Evolutionary conservation across 2,113 vertebrate genomes (phyloP).

Genomic region (Centrocercus urophasianus): DNA sequence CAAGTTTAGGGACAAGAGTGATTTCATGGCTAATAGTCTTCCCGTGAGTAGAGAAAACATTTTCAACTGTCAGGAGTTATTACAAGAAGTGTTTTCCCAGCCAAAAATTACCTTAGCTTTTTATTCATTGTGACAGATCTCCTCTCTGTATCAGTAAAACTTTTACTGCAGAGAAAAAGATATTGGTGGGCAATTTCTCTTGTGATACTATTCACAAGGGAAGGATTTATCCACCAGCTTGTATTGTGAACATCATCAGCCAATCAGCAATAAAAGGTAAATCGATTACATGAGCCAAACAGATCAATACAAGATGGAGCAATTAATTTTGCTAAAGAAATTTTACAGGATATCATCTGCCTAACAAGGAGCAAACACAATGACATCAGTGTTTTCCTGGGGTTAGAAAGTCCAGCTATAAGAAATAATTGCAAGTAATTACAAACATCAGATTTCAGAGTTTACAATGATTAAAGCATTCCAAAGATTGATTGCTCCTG

Average conservation of each 20-base stretch:
- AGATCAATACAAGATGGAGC: constrained; percentile 44
- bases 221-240: constrained; percentile 2
- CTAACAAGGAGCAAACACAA: constrained; percentile 36
- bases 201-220: neutral
- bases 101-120: neutral
- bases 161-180: neutral
- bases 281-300: neutral
- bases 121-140: constrained; percentile 19
- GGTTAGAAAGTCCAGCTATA: constrained; percentile 13
- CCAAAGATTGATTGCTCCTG: neutral
- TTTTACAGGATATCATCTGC: constrained; percentile 34
- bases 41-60: neutral
- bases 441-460: neutral
- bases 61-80: neutral
- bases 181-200: neutral
- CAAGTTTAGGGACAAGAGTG: neutral
- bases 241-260: constrained; percentile 27
- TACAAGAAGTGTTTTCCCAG: neutral
- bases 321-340: constrained; percentile 44
- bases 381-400: constrained; percentile 3
- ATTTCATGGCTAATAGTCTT: neutral
- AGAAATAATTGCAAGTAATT: constrained; percentile 11
- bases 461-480: neutral
- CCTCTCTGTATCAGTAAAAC: neutral
- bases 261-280: constrained; percentile 40